These are phyloP conservation scores for Danio albolineatus DNA, from an alignment of 2,797 vertebrate species.

Conservation along the genomic window DNA sequence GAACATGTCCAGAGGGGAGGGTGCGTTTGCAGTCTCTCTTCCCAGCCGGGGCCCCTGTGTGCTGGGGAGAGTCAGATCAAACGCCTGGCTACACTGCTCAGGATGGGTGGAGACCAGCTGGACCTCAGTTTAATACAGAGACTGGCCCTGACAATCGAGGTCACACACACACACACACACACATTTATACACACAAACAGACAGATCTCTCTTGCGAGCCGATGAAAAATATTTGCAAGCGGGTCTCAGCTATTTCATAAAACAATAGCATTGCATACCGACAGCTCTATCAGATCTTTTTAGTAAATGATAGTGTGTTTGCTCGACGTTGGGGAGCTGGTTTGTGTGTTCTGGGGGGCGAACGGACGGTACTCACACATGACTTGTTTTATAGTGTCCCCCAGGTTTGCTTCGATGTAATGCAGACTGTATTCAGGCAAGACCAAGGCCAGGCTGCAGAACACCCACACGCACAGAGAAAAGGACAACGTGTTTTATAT, in stretches of 20 bases:
- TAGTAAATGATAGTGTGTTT: slow-evolving; percentile 23
- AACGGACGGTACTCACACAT: slow-evolving; percentile 87
- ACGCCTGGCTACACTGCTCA: slow-evolving; percentile 39
- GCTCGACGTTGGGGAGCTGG: neutral
- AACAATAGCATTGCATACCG: slow-evolving; percentile 33
- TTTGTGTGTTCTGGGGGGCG: slow-evolving; percentile 13
- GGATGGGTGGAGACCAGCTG: slow-evolving; percentile 52
- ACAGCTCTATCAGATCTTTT: slow-evolving; percentile 20
- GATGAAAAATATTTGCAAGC: slow-evolving; percentile 20
- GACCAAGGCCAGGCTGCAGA: slow-evolving; percentile 90
- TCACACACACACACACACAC: slow-evolving; percentile 22
- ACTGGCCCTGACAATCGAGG: slow-evolving; percentile 37
- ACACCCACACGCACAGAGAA: slow-evolving; percentile 20
- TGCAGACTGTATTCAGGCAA: slow-evolving; percentile 97
- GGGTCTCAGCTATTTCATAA: slow-evolving; percentile 6
- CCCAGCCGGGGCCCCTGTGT: slow-evolving; percentile 37
- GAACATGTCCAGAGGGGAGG: slow-evolving; percentile 30
- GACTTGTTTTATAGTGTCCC: slow-evolving; percentile 89
- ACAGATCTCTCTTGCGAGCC: slow-evolving; percentile 15
- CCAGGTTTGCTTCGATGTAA: slow-evolving; percentile 95
- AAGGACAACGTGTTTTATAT: slow-evolving; percentile 41
- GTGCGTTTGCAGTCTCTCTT: neutral
- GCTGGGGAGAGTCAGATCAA: slow-evolving; percentile 40
- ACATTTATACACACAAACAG: slow-evolving; percentile 33
- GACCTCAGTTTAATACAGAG: slow-evolving; percentile 48